A percentile compares a stretch with the other conserved stretches of the same genome.
These are phyloP conservation scores for Amyelois transitella DNA, from an alignment of 1,140 invertebrate species.

Conservation along the genomic window DNA sequence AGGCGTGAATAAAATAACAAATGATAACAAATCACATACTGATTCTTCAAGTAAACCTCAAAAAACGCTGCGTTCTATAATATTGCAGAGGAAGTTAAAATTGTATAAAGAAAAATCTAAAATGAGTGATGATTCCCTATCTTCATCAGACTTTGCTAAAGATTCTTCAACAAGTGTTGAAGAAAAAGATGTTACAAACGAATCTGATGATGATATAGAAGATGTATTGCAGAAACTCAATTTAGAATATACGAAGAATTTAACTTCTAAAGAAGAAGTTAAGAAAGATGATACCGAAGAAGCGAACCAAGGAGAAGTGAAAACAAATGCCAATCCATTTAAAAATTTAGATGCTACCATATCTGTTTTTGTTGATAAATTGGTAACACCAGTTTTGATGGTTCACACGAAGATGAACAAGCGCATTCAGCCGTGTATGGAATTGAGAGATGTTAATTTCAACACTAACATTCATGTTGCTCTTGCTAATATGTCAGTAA, in stretches of 20 bases:
- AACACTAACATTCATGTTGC: slow-evolving; percentile 36
- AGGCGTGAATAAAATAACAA: background rate
- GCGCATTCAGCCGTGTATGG: slow-evolving; percentile 34
- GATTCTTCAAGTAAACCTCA: background rate
- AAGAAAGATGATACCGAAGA: slow-evolving; percentile 1
- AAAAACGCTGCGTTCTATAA: background rate
- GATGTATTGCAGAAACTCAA: slow-evolving; percentile 17
- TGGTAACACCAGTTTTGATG: slow-evolving; percentile 49
- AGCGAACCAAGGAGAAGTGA: background rate
- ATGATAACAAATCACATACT: background rate
- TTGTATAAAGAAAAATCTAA: slow-evolving; percentile 15
- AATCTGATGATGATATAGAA: slow-evolving; percentile 22
- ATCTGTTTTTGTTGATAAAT: slow-evolving; percentile 54
- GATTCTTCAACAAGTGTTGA: slow-evolving; percentile 16
- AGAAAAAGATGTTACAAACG: slow-evolving; percentile 1
- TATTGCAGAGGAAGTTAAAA: slow-evolving; percentile 14
- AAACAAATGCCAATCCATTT: slow-evolving; percentile 47
- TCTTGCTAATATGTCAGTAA: slow-evolving; percentile 38
- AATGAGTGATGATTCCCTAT: slow-evolving; percentile 1
- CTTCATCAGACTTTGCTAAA: slow-evolving; percentile 20
- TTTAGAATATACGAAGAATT: slow-evolving; percentile 1
- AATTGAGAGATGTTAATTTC: slow-evolving; percentile 45
- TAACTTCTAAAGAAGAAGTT: slow-evolving; percentile 4
- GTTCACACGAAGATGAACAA: slow-evolving; percentile 56
- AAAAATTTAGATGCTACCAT: slow-evolving; percentile 45